A percentile compares a stretch with the other conserved stretches of the same genome.
Conservation (phyloP, 2,113 vertebrate genomes). For the Engystomops pustulosus region DNA sequence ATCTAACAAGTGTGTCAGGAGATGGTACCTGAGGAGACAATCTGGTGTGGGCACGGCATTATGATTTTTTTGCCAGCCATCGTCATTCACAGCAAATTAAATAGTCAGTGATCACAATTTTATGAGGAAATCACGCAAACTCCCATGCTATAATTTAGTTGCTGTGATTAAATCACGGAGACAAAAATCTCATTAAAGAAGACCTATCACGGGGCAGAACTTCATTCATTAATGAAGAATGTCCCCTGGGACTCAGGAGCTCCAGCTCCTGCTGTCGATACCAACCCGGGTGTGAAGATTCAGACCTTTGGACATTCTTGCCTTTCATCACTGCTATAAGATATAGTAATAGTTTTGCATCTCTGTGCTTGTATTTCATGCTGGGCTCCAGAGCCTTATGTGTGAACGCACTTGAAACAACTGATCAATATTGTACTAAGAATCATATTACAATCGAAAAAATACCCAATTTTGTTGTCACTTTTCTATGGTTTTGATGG, state of each 20-base stretch:
- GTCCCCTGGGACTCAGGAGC: neutral
- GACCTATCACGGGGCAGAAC: conserved; percentile 10
- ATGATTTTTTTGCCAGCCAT: neutral
- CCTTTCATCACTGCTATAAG: neutral
- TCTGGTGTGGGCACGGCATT: neutral
- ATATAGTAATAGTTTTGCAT: neutral
- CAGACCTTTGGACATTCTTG: neutral
- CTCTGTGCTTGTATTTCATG: neutral
- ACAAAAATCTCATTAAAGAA: conserved; percentile 30
- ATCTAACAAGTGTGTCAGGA: neutral
- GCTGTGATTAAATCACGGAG: conserved; percentile 23
- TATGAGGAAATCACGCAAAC: conserved; percentile 10
- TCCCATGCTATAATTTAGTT: conserved; percentile 22
- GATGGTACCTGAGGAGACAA: neutral
- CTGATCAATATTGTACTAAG: no score
- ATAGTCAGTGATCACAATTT: conserved; percentile 29
- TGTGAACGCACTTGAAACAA: no score
- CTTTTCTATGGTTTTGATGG: no score
- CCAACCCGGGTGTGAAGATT: neutral
- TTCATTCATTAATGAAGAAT: conserved; percentile 13
- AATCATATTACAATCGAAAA: no score
- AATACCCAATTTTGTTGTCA: no score
- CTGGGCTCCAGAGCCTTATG: neutral
- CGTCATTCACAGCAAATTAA: conserved; percentile 15
- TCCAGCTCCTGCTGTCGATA: neutral